Percentiles rank a stretch among this genome's conserved stretches.
phyloP scores from a whole-genome alignment of 1,140 invertebrate genomes.

The Macrostomum lignano region DNA sequence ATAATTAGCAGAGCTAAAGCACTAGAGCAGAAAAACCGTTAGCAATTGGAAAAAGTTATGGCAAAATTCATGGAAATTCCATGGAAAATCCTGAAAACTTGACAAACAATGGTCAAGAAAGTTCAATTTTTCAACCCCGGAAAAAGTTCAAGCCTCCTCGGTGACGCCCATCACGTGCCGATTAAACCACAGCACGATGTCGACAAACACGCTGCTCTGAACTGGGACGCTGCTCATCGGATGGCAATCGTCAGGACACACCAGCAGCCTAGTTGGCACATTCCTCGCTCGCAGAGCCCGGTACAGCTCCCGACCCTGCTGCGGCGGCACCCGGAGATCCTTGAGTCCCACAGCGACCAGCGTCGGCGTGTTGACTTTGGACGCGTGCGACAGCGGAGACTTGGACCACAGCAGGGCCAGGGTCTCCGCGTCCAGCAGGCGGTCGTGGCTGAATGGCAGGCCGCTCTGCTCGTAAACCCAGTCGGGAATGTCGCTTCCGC shows the following conservation, averaged over 20 bases:
- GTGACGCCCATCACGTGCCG: not conserved
- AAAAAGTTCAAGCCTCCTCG: too few relatives aligned
- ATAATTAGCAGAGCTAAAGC: too few relatives aligned
- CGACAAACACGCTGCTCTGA: not conserved
- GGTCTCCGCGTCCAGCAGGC: not conserved
- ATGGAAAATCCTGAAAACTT: too few relatives aligned
- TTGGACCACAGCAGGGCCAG: not conserved
- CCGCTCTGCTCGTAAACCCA: constrained; percentile 30
- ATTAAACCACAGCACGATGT: not conserved
- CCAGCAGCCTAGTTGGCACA: constrained; percentile 8
- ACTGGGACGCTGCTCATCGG: not conserved
- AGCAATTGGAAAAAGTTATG: too few relatives aligned
- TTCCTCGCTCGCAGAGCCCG: constrained; percentile 11
- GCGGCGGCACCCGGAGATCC: constrained; percentile 45
- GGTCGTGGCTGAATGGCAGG: not conserved
- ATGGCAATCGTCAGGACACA: constrained; percentile 1
- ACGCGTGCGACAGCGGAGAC: not conserved
- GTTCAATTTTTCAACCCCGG: too few relatives aligned
- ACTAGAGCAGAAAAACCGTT: too few relatives aligned
- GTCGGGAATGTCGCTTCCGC: constrained; percentile 47
- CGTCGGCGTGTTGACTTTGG: constrained; percentile 35
- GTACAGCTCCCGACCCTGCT: constrained; percentile 40
- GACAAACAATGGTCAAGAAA: too few relatives aligned
- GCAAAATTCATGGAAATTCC: too few relatives aligned
- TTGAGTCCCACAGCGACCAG: constrained; percentile 44